Evolutionary conservation across 2,113 vertebrate genomes (phyloP), one percentile per base, ranked within the genome.

Genomic region (Agelaius phoeniceus): DNA sequence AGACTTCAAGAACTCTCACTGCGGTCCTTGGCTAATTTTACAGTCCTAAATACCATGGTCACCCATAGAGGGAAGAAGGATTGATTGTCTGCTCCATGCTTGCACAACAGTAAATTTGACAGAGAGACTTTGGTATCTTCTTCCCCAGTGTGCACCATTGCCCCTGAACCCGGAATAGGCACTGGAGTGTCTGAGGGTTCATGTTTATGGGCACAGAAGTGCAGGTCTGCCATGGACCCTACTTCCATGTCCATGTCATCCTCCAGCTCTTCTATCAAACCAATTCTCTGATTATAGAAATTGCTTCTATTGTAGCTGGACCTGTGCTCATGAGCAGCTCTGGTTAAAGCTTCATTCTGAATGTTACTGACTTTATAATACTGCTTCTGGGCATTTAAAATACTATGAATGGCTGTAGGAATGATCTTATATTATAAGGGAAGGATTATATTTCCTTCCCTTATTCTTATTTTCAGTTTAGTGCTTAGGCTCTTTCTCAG

Each of bases 121-220:
- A 0, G 0, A 46, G 57, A 19, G 7, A 3, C 27, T 77, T 72
- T 2, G 28, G 3, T 66, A 3, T 33, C 26, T 20, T 8, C 22
- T 69, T 57, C n/a, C 28, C 16, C 48, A 55, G 41, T 4, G 5
- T 17, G 4, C 12, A 9, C 0, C 1, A 9, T 13, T 22, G 17
- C 4, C 28, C 28, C 54, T 43, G 41, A 77, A 6, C 7, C 20
- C 26, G 20, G 15, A 0, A 0, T 1, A 1, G 35, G 39, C 37
- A 28, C 4, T 3, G 30, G 5, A 19, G 18, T 6, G 24, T 30
- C 52, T 68, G 71, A 23, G 30, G 22, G 3, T 17, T 59, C 1
- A 0, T 4, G 4, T 19, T 13, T 4, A 1, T 8, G 9, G 8
- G 11, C 1, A 1, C 8, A 5, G 10, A 76, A 62, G 9, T 31